phyloP scores from a whole-genome alignment of 2,113 vertebrate genomes.

The Oplegnathus fasciatus region DNA sequence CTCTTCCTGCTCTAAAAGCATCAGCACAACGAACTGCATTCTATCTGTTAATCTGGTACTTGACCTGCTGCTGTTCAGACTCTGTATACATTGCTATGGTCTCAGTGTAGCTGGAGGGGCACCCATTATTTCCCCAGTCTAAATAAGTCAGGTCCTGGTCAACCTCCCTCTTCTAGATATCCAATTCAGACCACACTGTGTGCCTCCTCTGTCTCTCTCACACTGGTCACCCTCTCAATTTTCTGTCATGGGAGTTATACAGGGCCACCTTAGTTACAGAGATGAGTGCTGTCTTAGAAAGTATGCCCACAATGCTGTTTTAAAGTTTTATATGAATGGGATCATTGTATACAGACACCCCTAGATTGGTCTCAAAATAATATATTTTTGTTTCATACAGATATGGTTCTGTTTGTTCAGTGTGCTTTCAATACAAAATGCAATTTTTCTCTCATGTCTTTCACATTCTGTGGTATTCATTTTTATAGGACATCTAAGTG shows the following conservation, averaged over 20 bases:
- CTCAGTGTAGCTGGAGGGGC: not conserved
- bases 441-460: not conserved
- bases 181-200: constrained; percentile 43
- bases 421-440: not conserved
- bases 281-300: constrained; percentile 37
- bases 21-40: not conserved
- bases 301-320: constrained; percentile 22
- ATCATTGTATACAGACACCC: not conserved
- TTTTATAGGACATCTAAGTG: not conserved
- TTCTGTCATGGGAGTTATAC: constrained; percentile 46
- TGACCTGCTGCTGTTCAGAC: constrained; percentile 13
- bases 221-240: constrained; percentile 38
- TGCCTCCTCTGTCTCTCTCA: constrained; percentile 51
- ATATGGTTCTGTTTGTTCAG: not conserved
- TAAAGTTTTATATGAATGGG: not conserved
- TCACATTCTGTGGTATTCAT: no score
- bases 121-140: constrained; percentile 39
- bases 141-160: constrained; percentile 62
- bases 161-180: constrained; percentile 42
- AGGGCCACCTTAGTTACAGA: constrained; percentile 52
- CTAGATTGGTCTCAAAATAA: not conserved
- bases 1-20: not conserved
- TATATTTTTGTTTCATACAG: not conserved
- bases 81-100: constrained; percentile 1
- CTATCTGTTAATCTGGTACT: constrained; percentile 32